Evolutionary conservation across 2,113 vertebrate genomes (phyloP).

Genomic region (Martes martes): DNA sequence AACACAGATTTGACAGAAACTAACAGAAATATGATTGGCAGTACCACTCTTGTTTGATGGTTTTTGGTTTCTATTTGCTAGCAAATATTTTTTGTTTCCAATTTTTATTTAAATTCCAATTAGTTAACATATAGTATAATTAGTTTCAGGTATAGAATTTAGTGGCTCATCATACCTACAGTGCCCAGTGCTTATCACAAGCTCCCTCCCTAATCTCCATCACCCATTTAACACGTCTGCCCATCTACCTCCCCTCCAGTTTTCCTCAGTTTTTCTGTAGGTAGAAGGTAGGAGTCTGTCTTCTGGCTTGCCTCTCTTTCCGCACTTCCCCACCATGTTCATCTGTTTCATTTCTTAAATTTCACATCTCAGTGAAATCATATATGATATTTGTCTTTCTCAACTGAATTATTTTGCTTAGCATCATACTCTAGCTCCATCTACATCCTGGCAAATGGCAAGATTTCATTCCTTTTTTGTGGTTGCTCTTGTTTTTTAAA

Average conservation of each 20-base stretch:
- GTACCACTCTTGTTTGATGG: neutral
- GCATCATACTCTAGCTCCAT: neutral
- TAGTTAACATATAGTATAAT: neutral
- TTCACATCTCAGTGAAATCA: neutral
- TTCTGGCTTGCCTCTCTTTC: neutral
- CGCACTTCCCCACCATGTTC: fast-evolving
- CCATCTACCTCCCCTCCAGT: neutral
- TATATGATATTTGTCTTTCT: too few species aligned
- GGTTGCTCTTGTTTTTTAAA: neutral
- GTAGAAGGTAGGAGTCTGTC: too few species aligned
- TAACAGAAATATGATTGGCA: neutral
- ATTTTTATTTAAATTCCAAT: neutral
- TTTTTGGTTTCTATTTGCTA: neutral
- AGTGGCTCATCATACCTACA: neutral
- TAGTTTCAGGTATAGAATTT: neutral
- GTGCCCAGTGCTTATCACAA: neutral
- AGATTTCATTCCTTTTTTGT: neutral
- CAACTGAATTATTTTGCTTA: too few species aligned
- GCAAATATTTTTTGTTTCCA: neutral
- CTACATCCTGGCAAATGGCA: neutral
- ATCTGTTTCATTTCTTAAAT: neutral
- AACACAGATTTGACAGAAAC: neutral
- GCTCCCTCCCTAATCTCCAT: neutral
- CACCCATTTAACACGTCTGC: neutral
- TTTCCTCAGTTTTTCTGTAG: too few species aligned